These are phyloP conservation scores for Nasonia oneida DNA, from an alignment of 2,888 invertebrate genomes.

Conservation along the genomic window DNA sequence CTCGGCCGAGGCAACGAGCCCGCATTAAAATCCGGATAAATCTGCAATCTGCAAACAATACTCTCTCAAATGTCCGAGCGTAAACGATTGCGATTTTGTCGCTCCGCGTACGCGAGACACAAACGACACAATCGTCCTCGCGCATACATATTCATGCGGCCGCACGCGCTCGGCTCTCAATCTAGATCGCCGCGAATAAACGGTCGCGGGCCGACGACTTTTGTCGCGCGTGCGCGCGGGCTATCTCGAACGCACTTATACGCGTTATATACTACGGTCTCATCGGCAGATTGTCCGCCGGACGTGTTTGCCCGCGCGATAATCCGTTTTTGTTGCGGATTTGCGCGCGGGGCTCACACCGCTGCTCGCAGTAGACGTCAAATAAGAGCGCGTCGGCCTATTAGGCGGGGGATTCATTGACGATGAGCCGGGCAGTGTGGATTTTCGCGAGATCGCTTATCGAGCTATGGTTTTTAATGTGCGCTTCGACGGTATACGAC, in stretches of 20 bases:
- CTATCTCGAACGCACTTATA: background rate
- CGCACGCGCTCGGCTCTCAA: background rate
- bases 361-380: constrained; percentile 38
- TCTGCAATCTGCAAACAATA: constrained; percentile 57
- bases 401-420: constrained; percentile 46
- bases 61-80: constrained; percentile 38
- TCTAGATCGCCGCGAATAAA: constrained; percentile 9
- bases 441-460: too few relatives aligned
- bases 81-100: constrained; percentile 48
- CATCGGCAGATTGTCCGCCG: constrained; percentile 32
- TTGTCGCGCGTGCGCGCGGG: background rate
- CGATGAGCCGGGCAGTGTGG: constrained; percentile 34
- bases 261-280: background rate
- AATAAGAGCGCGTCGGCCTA: constrained; percentile 49
- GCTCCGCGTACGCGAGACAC: background rate
- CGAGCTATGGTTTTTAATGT: too few relatives aligned
- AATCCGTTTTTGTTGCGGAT: constrained; percentile 58
- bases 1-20: background rate
- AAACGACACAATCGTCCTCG: background rate
- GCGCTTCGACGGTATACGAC: too few relatives aligned
- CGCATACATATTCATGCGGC: background rate
- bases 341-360: constrained; percentile 13
- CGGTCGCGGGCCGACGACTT: background rate
- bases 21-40: constrained; percentile 46
- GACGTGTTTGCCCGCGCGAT: constrained; percentile 44